A percentile compares a stretch with the other conserved stretches of the same genome.
Evolutionary conservation across 2,797 vertebrate genomes (phyloP).

Genomic region (Eremophila alpestris): DNA sequence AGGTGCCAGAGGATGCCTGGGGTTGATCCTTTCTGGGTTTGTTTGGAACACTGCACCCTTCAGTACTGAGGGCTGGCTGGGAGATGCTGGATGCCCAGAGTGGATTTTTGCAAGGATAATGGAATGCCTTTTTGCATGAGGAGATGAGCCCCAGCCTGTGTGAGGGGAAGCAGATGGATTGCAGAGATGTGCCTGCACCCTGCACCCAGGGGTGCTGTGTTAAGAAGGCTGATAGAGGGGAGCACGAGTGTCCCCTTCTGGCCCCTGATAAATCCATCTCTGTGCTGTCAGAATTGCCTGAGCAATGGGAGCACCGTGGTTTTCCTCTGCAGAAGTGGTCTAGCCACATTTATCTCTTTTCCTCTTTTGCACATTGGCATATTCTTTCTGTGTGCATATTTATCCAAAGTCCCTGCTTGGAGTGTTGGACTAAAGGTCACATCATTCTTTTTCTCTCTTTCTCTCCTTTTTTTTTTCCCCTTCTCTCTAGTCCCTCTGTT

Average conservation of each 20-base stretch:
- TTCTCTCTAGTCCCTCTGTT: not conserved
- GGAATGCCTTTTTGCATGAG: not conserved
- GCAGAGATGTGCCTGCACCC: not conserved
- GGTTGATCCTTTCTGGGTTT: not conserved
- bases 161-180: not conserved
- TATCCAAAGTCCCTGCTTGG: not conserved
- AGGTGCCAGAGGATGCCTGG: not conserved
- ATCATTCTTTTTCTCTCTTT: not conserved
- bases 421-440: not conserved
- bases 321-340: not conserved
- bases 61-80: not conserved
- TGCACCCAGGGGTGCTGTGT: not conserved
- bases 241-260: not conserved
- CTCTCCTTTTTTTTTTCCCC: not conserved
- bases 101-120: not conserved
- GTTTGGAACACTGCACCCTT: rapidly evolving
- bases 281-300: not conserved
- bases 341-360: not conserved
- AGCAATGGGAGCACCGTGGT: not conserved
- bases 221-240: not conserved
- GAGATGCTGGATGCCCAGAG: not conserved
- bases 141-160: not conserved
- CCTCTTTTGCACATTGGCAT: not conserved
- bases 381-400: not conserved
- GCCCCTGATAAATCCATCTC: not conserved